A percentile compares a stretch with the other conserved stretches of the same genome.
These are phyloP conservation scores for Micrastur ruficollis DNA, from an alignment of 2,797 vertebrate genomes.

Conservation along the genomic window DNA sequence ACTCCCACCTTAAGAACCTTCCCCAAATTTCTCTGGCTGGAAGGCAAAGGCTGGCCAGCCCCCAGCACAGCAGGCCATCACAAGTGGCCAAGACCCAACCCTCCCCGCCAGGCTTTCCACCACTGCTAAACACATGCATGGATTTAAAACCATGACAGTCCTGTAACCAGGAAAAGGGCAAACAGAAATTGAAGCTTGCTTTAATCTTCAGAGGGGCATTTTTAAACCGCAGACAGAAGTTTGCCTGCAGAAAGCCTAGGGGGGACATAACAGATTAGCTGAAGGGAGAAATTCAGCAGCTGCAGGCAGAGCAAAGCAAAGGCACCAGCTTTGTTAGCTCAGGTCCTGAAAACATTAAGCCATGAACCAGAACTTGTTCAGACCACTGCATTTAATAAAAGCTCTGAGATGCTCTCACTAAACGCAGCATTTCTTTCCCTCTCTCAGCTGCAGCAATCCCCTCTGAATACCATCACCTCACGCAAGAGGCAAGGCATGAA, in stretches of 20 bases:
- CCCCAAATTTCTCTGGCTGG: background rate
- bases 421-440: fast-evolving
- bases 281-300: background rate
- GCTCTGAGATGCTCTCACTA: background rate
- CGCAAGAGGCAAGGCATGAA: background rate
- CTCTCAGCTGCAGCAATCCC: background rate
- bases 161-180: background rate
- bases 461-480: too few relatives aligned
- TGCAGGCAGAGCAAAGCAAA: background rate
- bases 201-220: background rate
- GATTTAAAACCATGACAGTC: background rate
- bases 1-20: background rate
- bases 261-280: background rate
- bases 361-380: fast-evolving
- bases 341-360: background rate
- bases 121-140: fast-evolving
- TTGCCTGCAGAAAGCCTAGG: background rate
- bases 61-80: fast-evolving
- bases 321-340: background rate
- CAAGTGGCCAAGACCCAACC: background rate
- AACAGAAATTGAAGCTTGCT: background rate
- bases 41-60: background rate
- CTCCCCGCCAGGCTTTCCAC: background rate
- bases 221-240: background rate
- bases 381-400: background rate